Evolutionary conservation across 2,888 invertebrate species (phyloP).

Genomic region (Phengaris alcon): DNA sequence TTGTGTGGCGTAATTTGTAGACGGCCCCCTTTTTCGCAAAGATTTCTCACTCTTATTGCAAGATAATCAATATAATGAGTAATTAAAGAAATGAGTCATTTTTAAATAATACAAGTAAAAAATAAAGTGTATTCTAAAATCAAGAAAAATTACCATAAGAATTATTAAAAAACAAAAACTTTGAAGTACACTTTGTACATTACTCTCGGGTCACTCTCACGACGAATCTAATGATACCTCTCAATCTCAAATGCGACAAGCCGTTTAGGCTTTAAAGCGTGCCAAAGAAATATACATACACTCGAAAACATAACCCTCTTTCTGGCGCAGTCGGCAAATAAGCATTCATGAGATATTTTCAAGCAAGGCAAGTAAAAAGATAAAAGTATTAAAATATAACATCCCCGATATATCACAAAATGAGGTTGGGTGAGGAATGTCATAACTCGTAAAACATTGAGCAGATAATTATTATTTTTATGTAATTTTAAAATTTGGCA

Average conservation of each 20-base stretch:
- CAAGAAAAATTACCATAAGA: neutral
- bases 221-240: too few relatives aligned
- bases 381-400: conserved; percentile 35
- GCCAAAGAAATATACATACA: too few relatives aligned
- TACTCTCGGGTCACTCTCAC: too few relatives aligned
- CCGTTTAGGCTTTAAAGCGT: too few relatives aligned
- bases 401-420: conserved; percentile 40
- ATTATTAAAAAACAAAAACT: too few relatives aligned
- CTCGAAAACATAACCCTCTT: too few relatives aligned
- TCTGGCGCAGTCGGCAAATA: too few relatives aligned
- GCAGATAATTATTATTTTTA: neutral
- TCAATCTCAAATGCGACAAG: too few relatives aligned
- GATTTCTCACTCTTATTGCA: neutral
- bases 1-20: too few relatives aligned
- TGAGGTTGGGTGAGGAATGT: conserved; percentile 38
- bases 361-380: neutral
- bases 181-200: too few relatives aligned
- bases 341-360: neutral
- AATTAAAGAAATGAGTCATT: neutral
- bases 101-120: neutral
- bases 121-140: neutral
- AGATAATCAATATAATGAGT: neutral
- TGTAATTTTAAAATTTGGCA: conserved; percentile 10
- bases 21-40: neutral
- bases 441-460: conserved; percentile 10